Evolutionary conservation across 2,113 vertebrate species (phyloP).

Genomic region (Prunella fulvescens): DNA sequence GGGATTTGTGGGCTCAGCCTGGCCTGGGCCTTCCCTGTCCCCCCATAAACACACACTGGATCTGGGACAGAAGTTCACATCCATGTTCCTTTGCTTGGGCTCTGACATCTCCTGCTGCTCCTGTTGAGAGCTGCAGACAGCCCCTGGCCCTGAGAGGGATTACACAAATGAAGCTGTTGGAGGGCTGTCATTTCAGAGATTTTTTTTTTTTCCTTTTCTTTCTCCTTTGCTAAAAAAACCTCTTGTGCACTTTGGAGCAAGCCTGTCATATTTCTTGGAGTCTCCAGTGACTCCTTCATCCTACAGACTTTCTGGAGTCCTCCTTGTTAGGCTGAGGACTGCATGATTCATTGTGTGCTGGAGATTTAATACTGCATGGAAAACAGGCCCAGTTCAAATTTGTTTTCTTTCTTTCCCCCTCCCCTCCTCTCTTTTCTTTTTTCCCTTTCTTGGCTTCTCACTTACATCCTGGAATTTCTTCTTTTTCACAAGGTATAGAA

Average conservation of each 20-base stretch:
- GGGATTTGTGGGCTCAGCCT: background rate
- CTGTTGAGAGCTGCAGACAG: background rate
- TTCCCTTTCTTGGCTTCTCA: background rate
- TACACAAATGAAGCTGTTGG: background rate
- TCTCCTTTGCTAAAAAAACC: background rate
- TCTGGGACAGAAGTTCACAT: background rate
- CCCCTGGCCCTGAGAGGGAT: background rate
- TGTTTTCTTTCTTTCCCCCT: slow-evolving; percentile 44
- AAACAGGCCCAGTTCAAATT: slow-evolving; percentile 43
- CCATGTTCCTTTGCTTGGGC: accelerated
- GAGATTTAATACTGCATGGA: slow-evolving; percentile 47
- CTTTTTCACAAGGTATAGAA: slow-evolving; percentile 20
- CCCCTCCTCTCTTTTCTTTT: background rate
- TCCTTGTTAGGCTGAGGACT: slow-evolving; percentile 25
- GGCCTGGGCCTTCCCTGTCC: background rate
- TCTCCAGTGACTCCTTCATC: slow-evolving; percentile 38
- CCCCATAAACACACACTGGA: accelerated
- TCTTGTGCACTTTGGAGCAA: slow-evolving; percentile 1
- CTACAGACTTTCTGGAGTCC: slow-evolving; percentile 66
- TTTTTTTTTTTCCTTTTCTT: background rate
- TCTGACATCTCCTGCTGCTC: background rate
- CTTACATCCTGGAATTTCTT: background rate
- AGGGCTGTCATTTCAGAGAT: background rate
- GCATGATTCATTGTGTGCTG: slow-evolving; percentile 44
- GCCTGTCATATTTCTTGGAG: background rate